Percentiles rank a stretch among this genome's conserved stretches.
phyloP scores from a whole-genome alignment of 2,113 vertebrate genomes.

The Neogale vison region DNA sequence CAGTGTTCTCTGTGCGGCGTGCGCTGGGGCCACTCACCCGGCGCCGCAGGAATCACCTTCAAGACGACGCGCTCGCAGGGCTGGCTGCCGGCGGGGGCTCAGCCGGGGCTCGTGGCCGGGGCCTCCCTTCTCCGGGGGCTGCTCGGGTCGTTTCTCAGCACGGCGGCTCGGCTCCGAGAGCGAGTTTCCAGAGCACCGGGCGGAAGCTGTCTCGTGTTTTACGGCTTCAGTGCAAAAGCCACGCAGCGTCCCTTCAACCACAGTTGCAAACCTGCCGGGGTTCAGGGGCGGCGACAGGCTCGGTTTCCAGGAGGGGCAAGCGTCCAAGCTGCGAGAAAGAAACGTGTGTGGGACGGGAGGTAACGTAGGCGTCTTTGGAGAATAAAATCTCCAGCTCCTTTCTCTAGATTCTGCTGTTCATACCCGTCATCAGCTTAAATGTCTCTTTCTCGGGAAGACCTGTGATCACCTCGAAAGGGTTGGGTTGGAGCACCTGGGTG shows the following conservation, averaged over 20 bases:
- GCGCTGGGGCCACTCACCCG: not conserved
- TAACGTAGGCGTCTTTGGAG: not conserved
- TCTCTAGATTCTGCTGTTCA: not conserved
- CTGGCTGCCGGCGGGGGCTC: not conserved
- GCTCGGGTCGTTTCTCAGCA: not conserved
- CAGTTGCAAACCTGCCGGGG: not conserved
- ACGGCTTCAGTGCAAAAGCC: not conserved
- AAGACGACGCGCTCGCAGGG: fast-evolving
- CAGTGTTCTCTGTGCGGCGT: fast-evolving
- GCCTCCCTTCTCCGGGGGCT: not conserved
- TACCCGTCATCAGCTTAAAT: not conserved
- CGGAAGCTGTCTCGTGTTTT: not conserved
- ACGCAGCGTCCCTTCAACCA: not conserved
- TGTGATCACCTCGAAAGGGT: not conserved
- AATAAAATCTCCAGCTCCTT: not conserved
- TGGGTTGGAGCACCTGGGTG: not conserved
- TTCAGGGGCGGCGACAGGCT: not conserved
- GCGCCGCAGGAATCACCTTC: not conserved
- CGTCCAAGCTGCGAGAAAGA: not conserved
- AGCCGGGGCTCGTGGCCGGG: not conserved
- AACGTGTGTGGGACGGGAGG: not conserved
- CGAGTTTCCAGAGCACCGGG: not conserved
- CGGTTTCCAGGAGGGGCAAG: not conserved
- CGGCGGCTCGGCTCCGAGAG: not conserved
- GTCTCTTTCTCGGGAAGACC: not conserved